Evolutionary conservation across 2,888 invertebrate genomes (phyloP), one percentile per base, ranked within the genome.

Genomic region (Ormyrus thymus): DNA sequence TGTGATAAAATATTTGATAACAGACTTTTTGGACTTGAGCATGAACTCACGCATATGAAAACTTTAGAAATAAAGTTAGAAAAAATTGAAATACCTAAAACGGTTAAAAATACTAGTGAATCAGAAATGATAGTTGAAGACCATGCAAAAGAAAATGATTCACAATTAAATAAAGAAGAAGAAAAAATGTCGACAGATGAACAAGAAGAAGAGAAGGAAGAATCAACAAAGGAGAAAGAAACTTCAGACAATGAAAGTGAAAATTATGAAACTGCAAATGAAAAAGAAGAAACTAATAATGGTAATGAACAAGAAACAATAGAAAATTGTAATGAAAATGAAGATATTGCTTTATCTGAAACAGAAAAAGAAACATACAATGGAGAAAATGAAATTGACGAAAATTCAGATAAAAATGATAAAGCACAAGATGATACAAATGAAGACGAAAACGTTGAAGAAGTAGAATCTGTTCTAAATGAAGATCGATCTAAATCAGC

Each of bases 41-140:
- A 89, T 58, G 85, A 86, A 72, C 66, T 89, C 11, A 83, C 85
- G 0, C 89, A 89, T 66, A 85, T 83, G 50, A 89, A 88, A 59
- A 86, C 85, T 45, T 83, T 85, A 6, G 79, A 83, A 71, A 77
- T 89, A 6, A 84, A 86, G 65, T 79, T 89, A 11, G 48, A 85
- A 10, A 86, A 85, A 71, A 64, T 87, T 10, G 62, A 58, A 69
- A 7, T 50, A 68, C 46, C 64, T 13, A 15, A 62, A 64, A 64
- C 51, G 9, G 50, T 9, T 53, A 56, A 61, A 62, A 65, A 11
- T 2, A 55, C 29, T 7, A 46, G 9, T 8, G n/a, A n/a, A 55
- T 13, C n/a, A 65, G 46, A 50, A 66, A 64, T 3, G 11, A 66
- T 29, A 9, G 51, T 11, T 43, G 58, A 46, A 29, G 45, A 78